Base-by-base conservation (phyloP, 2,797 vertebrate genomes). In the Sebastes diploproa region DNA sequence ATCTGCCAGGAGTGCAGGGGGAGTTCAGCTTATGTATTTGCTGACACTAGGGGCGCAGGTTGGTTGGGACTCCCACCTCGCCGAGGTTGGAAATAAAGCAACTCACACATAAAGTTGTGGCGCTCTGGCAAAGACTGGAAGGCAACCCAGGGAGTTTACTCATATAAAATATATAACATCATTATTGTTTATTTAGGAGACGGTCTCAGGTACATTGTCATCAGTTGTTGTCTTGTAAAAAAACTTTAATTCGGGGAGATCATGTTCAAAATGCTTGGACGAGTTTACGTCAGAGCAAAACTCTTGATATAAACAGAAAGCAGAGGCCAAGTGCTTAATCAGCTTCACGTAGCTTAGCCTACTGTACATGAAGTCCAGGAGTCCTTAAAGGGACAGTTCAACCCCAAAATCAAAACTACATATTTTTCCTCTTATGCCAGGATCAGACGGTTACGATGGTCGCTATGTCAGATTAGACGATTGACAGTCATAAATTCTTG, bases 1-100 rank as follows among this genome's bases (percentile, higher is more conserved):
- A 94, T 94, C 92, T 93, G 92, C 87, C 84, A 83, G 80, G 80
- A 87, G 91, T 88, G 87, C 90, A 93, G 27, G 29, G 77, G 85
- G 89, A 93, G 91, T 92, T 91, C 89, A 92, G 82, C 79, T 82
- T 75, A 92, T 87, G 76, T n/a, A 74, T 85, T 56, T 71, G 59
- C 71, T 55, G 76, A 79, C 88, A 87, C 84, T 75, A 75, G 86
- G 80, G 85, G 85, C 55, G 20, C 42, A 46, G 42, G 42, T 46
- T 46, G 1, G 42, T 46, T 20, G 42, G 68, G 60, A 38, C 62
- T 65, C 72, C 62, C 66, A 32, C 7, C 7, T 22, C n/a, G 32
- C 22, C 32, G 27, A 34, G n/a, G 10, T 23, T 75, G 42, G 20
- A 52, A 64, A 70, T 6, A 27, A 7, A 6, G 14, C 42, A 16